Percentiles rank a stretch among this genome's conserved stretches.
Conservation (phyloP, 2,888 invertebrate species). For the Nesidiocoris tenuis region DNA sequence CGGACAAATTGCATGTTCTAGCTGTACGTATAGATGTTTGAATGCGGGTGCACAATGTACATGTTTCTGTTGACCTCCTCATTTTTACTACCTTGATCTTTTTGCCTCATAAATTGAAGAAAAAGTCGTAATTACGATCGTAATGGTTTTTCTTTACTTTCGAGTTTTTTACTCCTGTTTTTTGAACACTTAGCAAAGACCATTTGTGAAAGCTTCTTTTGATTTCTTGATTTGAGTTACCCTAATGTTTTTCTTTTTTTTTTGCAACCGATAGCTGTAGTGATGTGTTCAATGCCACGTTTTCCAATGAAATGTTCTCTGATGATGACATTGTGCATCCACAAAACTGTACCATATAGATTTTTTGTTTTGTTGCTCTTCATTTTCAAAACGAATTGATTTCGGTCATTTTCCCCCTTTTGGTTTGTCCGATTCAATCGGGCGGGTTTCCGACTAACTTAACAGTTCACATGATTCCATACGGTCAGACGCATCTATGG, state of each 20-base stretch:
- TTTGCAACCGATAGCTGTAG: constrained; percentile 44
- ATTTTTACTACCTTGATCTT: no score
- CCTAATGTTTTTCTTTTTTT: constrained; percentile 41
- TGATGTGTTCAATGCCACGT: constrained; percentile 36
- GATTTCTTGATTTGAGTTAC: constrained; percentile 42
- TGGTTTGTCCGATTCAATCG: neutral
- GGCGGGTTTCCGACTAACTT: constrained; percentile 11
- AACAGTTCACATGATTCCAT: constrained; percentile 42
- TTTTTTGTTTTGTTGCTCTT: neutral
- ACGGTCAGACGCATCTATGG: no score
- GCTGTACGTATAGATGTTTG: constrained; percentile 40
- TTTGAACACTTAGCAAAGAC: constrained; percentile 49
- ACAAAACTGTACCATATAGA: constrained; percentile 18
- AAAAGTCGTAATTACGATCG: constrained; percentile 6
- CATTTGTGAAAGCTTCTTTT: constrained; percentile 51
- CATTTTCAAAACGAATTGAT: neutral
- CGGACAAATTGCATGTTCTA: neutral
- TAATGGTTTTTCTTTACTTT: constrained; percentile 40
- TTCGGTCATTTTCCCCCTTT: neutral
- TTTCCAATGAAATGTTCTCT: constrained; percentile 29
- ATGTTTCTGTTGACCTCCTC: constrained; percentile 43
- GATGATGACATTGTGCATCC: constrained; percentile 48
- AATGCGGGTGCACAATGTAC: constrained; percentile 49
- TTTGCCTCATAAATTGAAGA: constrained; percentile 40
- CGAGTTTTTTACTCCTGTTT: constrained; percentile 27